Conservation (phyloP, 2,113 vertebrate genomes). For the Barnardius zonarius region DNA sequence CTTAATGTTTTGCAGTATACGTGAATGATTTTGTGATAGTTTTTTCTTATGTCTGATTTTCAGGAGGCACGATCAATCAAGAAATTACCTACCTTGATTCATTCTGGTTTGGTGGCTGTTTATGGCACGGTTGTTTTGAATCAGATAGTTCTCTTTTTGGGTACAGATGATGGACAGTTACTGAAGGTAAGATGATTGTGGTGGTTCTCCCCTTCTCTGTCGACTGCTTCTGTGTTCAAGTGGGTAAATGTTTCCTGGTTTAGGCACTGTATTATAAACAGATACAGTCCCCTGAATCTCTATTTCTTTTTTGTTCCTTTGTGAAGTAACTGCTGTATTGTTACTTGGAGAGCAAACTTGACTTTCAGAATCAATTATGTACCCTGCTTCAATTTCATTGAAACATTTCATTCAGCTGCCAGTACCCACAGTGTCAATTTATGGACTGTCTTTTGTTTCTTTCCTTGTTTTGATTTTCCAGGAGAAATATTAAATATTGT, state of each 20-base stretch:
- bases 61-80: slow-evolving; percentile 60
- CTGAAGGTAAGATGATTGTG: slow-evolving; percentile 80
- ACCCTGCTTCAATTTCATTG: background rate
- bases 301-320: background rate
- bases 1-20: background rate
- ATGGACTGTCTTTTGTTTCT: background rate
- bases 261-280: background rate
- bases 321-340: background rate
- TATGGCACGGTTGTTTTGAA: slow-evolving; percentile 78
- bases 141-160: slow-evolving; percentile 84
- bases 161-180: slow-evolving; percentile 85
- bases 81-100: slow-evolving; percentile 71
- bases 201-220: background rate
- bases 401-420: background rate
- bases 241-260: background rate
- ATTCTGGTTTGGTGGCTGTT: slow-evolving; percentile 82
- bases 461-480: background rate
- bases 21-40: background rate
- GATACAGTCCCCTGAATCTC: background rate
- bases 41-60: slow-evolving; percentile 58
- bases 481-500: background rate
- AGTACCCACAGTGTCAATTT: background rate
- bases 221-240: background rate
- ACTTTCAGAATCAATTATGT: background rate
- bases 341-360: background rate